phyloP scores from a whole-genome alignment of 2,113 vertebrate species.

The Otus sunia region DNA sequence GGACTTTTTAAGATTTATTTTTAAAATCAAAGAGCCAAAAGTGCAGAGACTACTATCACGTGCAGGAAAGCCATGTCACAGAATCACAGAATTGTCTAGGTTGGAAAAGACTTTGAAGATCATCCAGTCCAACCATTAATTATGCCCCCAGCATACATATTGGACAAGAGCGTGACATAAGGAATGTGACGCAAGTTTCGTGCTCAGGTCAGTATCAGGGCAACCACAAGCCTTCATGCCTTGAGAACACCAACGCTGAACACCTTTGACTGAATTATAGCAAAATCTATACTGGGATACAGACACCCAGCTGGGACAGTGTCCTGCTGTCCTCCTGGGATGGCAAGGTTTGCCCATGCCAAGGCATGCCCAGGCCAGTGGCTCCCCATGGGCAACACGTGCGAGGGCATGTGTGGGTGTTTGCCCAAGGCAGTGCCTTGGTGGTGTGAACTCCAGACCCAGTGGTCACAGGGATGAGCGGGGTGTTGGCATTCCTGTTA shows the following conservation, averaged over 20 bases:
- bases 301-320: rapidly evolving
- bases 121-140: no score
- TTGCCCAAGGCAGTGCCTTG: not conserved
- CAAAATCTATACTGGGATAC: not conserved
- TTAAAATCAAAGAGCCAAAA: not conserved
- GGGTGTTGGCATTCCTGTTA: rapidly evolving
- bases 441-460: not conserved
- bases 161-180: not conserved
- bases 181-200: rapidly evolving
- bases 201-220: not conserved
- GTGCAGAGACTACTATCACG: not conserved
- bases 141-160: not conserved
- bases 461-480: not conserved
- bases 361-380: rapidly evolving
- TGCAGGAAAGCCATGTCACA: not conserved
- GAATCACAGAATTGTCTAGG: no score
- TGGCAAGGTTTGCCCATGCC: not conserved
- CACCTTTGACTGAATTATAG: not conserved
- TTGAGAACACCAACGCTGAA: not conserved
- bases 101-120: no score
- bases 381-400: rapidly evolving
- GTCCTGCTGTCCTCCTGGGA: not conserved
- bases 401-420: rapidly evolving
- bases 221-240: rapidly evolving
- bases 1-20: not conserved